Base-by-base conservation (phyloP, 2,888 invertebrate genomes). In the Meta bourneti region DNA sequence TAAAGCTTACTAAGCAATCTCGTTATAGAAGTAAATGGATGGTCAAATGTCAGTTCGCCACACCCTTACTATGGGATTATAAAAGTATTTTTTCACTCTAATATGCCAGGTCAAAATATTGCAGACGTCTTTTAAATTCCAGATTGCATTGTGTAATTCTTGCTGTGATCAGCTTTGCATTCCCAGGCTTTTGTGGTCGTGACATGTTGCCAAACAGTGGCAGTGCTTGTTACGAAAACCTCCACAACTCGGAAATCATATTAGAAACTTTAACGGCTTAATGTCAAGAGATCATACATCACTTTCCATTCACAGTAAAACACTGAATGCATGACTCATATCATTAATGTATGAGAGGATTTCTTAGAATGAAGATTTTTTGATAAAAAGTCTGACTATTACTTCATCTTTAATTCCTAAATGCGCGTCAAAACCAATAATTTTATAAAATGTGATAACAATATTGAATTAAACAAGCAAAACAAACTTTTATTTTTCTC, bases 21-120 rank as follows among this genome's bases (percentile, higher is more conserved):
- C 52, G 85, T 90, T 90, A 85, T 78, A 90, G 80, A 85, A 75
- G 75, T 49, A 90, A 84, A 90, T 90, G 69, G 75, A 85, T 90
- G 90, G 90, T 90, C 90, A 90, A 90, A 90, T 85, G 85, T 90
- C 90, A 90, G 80, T 54, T 52, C 34, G 90, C 75, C 90, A 90
- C 90, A 85, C 90, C 90, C 90, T n/a, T 61, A 49, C 48, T 81
- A 49, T 72, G 80, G 48, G 48, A 80, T 61, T 61, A 81, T 61
- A 74, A 75, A 74, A 70, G 54, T 74, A 49, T 72, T 51, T 85
- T 78, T 61, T 81, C 61, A 6, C 19, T 48, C 88, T 49, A 51
- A 74, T 79, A 51, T 61, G 85, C 69, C 85, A 49, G 90, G 90
- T 90, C 90, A 85, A 20, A 80, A 79, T 49, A 49, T 48, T 11